Percentiles rank a stretch among this genome's conserved stretches.
These are phyloP conservation scores for Anagyrus pseudococci DNA, from an alignment of 2,888 invertebrate species.

Conservation along the genomic window DNA sequence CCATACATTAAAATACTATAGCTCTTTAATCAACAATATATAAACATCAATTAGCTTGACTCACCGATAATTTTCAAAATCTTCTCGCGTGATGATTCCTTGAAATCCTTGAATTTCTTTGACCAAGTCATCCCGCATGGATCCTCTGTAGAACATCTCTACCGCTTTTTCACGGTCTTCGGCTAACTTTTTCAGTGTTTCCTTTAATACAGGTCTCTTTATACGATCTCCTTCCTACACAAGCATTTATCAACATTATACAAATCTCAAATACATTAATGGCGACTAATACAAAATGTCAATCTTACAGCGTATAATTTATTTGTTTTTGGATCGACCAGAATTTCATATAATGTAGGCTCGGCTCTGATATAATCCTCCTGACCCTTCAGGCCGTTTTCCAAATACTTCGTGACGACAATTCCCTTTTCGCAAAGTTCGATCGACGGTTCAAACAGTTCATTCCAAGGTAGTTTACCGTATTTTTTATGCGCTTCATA, in stretches of 20 bases:
- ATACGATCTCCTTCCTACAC: constrained; percentile 68
- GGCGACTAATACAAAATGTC: not conserved
- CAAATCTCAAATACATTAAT: too few species aligned
- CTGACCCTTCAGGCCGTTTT: constrained; percentile 65
- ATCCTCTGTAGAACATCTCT: constrained; percentile 77
- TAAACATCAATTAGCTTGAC: too few species aligned
- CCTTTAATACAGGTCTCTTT: constrained; percentile 70
- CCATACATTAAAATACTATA: not conserved
- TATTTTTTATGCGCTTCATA: constrained; percentile 77
- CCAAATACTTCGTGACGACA: constrained; percentile 72
- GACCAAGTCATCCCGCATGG: constrained; percentile 70
- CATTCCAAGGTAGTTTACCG: constrained; percentile 79
- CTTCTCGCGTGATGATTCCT: constrained; percentile 80
- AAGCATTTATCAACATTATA: too few species aligned
- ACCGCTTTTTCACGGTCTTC: constrained; percentile 68
- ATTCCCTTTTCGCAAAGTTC: constrained; percentile 77
- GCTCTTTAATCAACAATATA: too few species aligned
- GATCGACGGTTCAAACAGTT: constrained; percentile 80
- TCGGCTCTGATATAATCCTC: constrained; percentile 66
- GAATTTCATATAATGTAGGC: constrained; percentile 67
- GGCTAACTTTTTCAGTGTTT: constrained; percentile 74
- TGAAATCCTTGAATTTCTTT: constrained; percentile 73
- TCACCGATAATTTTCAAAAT: constrained; percentile 76
- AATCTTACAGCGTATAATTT: constrained; percentile 49
- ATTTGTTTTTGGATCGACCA: constrained; percentile 52